Conservation (phyloP, 2,888 invertebrate species). For the Acholoe squamosa region DNA sequence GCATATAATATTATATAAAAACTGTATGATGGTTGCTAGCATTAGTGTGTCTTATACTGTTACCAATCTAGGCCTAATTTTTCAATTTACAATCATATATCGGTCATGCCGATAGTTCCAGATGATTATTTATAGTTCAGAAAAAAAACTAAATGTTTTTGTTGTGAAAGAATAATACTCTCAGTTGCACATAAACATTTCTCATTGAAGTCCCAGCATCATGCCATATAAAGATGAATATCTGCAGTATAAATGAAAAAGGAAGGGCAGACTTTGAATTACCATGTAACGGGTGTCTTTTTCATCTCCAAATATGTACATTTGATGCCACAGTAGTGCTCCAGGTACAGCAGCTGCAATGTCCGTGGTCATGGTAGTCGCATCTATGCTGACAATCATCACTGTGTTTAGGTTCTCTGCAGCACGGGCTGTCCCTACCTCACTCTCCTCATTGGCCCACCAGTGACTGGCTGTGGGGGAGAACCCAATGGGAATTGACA, state of each 20-base stretch:
- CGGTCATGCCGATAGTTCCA: not conserved
- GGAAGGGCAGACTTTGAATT: too few relatives aligned
- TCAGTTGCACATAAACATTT: not conserved
- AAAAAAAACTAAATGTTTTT: not conserved
- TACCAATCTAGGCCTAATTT: too few relatives aligned
- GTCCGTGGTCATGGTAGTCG: not conserved
- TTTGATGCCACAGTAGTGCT: slow-evolving; percentile 26
- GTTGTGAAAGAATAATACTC: not conserved
- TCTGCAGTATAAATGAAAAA: too few relatives aligned
- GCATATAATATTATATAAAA: not conserved
- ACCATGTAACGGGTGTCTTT: slow-evolving; percentile 23
- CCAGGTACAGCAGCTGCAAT: slow-evolving; percentile 25
- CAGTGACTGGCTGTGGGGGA: slow-evolving; percentile 4
- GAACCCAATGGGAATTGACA: slow-evolving; percentile 16
- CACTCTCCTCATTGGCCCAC: slow-evolving; percentile 15
- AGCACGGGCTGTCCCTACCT: not conserved
- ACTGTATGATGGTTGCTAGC: not conserved
- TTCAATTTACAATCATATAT: not conserved
- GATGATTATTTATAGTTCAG: not conserved
- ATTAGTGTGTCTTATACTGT: not conserved
- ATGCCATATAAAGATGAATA: not conserved
- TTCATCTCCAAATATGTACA: not conserved
- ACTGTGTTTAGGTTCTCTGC: not conserved
- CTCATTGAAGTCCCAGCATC: not conserved
- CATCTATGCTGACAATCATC: slow-evolving; percentile 41